Conservation (phyloP, 2,888 invertebrate species). For the Flexamia atlantica region DNA sequence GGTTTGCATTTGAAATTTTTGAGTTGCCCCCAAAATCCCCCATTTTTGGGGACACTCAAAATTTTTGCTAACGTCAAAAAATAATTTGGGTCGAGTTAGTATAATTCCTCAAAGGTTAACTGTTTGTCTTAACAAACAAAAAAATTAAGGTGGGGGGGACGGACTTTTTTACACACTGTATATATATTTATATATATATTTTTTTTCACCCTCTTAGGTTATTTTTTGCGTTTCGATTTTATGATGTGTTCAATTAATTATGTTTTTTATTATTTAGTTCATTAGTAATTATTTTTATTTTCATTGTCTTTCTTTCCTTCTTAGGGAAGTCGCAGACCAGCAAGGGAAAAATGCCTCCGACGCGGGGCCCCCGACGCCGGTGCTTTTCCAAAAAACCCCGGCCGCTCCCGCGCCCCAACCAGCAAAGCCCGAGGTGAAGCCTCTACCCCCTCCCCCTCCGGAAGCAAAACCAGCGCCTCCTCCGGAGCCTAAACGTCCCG, state of each 20-base stretch:
- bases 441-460: conserved; percentile 2
- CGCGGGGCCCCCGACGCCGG: conserved; percentile 28
- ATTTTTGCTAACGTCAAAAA: no score
- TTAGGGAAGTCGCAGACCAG: conserved; percentile 40
- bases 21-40: no score
- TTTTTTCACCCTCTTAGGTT: no score
- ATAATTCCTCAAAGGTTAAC: no score
- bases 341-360: conserved; percentile 23
- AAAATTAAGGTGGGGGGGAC: no score
- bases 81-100: no score
- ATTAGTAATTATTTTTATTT: conserved; percentile 5
- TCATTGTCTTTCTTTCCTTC: background rate
- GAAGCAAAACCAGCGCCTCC: conserved; percentile 29
- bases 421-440: background rate
- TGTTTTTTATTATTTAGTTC: background rate
- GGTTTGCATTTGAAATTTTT: no score
- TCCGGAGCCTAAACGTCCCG: background rate
- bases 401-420: background rate
- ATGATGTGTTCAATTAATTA: background rate
- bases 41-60: no score
- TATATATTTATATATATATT: no score
- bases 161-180: no score
- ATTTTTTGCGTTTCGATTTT: no score
- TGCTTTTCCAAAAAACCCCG: conserved; percentile 51
- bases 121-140: no score